Evolutionary conservation across 2,113 vertebrate species (phyloP).

Genomic region (Rissa tridactyla): DNA sequence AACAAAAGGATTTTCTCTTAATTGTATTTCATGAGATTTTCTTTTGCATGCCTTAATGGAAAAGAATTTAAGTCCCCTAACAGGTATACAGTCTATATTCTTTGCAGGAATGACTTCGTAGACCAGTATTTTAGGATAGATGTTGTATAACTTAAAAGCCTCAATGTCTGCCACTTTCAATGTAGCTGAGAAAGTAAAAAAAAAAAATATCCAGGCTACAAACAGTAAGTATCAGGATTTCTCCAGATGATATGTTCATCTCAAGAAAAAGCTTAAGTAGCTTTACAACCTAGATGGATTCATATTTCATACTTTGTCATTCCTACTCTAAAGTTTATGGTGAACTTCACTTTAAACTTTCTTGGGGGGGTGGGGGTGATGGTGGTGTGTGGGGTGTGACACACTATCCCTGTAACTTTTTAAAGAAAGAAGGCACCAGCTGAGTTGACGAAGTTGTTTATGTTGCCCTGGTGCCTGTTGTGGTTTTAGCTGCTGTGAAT

Average conservation of each 20-base stretch:
- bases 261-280: neutral
- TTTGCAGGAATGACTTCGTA: neutral
- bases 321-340: neutral
- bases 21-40: neutral
- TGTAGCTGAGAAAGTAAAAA: neutral
- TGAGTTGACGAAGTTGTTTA: neutral
- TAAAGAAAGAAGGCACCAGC: neutral
- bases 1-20: neutral
- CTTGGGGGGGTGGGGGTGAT: rapidly evolving
- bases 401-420: neutral
- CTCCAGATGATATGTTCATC: neutral
- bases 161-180: neutral
- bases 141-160: neutral
- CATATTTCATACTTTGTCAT: neutral
- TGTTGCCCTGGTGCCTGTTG: neutral
- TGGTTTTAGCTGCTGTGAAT: neutral
- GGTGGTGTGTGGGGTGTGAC: too few relatives aligned
- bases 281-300: neutral
- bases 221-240: neutral
- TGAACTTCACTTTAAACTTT: neutral
- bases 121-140: neutral
- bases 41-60: neutral
- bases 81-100: neutral
- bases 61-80: neutral
- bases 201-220: neutral